Evolutionary conservation across 2,113 vertebrate species (phyloP).

Genomic region (Parus major): DNA sequence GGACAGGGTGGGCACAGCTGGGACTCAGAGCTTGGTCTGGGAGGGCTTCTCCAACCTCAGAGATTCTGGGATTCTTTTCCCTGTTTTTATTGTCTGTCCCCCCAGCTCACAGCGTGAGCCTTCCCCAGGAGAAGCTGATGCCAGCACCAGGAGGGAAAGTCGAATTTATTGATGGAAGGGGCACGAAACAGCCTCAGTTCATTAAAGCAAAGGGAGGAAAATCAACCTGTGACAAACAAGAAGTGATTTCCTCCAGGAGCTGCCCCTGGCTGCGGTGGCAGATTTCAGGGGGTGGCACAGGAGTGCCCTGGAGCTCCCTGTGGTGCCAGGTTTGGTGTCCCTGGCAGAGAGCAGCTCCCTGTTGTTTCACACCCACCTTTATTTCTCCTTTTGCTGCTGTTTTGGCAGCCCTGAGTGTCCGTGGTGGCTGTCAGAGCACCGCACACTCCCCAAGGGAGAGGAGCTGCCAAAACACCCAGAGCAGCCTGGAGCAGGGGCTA

Average conservation of each 20-base stretch:
- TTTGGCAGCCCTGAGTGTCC: rapidly evolving
- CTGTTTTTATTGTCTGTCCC: not conserved
- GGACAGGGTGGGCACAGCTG: rapidly evolving
- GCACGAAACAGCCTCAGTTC: not conserved
- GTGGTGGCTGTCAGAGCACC: not conserved
- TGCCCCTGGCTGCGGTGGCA: not conserved
- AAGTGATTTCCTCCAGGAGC: not conserved
- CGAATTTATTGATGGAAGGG: not conserved
- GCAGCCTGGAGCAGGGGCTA: not conserved
- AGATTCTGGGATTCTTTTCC: not conserved
- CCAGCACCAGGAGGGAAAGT: not conserved
- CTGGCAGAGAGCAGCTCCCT: not conserved
- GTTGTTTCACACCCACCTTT: rapidly evolving
- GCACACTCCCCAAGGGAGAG: rapidly evolving
- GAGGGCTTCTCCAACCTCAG: not conserved
- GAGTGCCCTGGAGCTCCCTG: slow-evolving; percentile 4
- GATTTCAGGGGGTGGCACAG: not conserved
- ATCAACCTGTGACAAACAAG: not conserved
- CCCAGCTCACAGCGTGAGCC: rapidly evolving
- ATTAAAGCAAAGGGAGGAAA: slow-evolving; percentile 25
- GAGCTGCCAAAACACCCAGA: not conserved
- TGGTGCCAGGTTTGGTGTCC: not conserved
- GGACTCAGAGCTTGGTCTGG: not conserved
- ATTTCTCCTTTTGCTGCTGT: not conserved
- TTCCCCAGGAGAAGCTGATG: not conserved